A percentile compares a stretch with the other conserved stretches of the same genome.
Evolutionary conservation across 2,888 invertebrate species (phyloP).

Genomic region (Halictus ligatus): DNA sequence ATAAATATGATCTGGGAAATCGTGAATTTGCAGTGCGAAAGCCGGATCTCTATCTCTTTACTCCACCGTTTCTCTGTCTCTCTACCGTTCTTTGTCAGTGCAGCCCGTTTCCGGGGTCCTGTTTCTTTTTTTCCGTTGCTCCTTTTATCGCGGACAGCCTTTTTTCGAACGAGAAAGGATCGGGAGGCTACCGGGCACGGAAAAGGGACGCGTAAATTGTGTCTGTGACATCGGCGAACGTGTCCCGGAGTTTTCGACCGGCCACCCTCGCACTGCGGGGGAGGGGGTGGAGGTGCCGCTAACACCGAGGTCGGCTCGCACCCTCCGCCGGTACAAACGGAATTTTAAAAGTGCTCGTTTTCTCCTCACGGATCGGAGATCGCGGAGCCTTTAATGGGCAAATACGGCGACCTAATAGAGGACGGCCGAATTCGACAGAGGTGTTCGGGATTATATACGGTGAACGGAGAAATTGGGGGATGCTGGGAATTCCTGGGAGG

Average conservation of each 20-base stretch:
- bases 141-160: slow-evolving; percentile 11
- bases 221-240: slow-evolving; percentile 53
- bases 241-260: slow-evolving; percentile 50
- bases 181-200: slow-evolving; percentile 6
- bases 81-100: not conserved
- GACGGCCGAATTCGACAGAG: not conserved
- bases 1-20: no score
- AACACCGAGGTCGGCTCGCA: not conserved
- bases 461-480: not conserved
- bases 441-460: not conserved
- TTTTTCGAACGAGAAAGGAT: slow-evolving; percentile 39
- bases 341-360: slow-evolving; percentile 57
- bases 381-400: slow-evolving; percentile 50
- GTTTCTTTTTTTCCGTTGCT: not conserved
- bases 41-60: no score
- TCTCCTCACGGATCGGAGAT: slow-evolving; percentile 31
- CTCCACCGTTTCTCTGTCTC: not conserved
- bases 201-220: slow-evolving; percentile 47
- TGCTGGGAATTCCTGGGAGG: not conserved
- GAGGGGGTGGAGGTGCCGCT: not conserved
- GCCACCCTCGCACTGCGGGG: not conserved
- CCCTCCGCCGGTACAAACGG: slow-evolving; percentile 37
- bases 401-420: slow-evolving; percentile 35
- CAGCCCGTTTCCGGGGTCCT: not conserved
- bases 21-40: no score